Conservation (phyloP, 2,888 invertebrate species). For the Teleogryllus oceanicus region DNA sequence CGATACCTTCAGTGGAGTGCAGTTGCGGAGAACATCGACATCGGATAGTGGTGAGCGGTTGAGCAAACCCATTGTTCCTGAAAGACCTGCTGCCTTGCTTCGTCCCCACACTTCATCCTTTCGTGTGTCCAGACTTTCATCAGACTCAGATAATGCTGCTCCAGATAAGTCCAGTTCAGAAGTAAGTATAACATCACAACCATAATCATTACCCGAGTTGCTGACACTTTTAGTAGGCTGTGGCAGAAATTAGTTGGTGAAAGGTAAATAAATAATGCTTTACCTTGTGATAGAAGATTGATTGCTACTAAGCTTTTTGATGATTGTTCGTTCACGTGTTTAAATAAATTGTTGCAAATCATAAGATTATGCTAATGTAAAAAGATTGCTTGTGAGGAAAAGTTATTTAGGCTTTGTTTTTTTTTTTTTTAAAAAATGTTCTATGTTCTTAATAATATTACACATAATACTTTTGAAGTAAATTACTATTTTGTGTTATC, state of each 20-base stretch:
- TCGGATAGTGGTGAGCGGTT: slow-evolving; percentile 43
- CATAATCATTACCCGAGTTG: not conserved
- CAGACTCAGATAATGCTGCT: slow-evolving; percentile 25
- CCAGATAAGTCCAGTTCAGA: slow-evolving; percentile 28
- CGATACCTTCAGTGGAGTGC: slow-evolving; percentile 46
- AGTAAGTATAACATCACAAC: slow-evolving; percentile 23
- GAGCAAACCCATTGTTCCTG: slow-evolving; percentile 76
- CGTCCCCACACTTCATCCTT: slow-evolving; percentile 47
- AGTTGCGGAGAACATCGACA: slow-evolving; percentile 43
- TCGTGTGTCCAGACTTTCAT: slow-evolving; percentile 30
- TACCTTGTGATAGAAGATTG: no score
- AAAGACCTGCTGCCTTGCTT: slow-evolving; percentile 68
- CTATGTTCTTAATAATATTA: no score
- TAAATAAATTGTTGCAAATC: no score
- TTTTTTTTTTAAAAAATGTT: no score
- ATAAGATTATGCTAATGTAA: no score
- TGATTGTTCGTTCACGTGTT: no score
- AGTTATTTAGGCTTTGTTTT: no score
- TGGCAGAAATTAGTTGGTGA: slow-evolving; percentile 4
- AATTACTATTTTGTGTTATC: no score
- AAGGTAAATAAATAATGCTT: not conserved
- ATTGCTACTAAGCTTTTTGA: no score
- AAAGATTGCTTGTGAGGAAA: no score
- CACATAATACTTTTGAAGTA: no score
- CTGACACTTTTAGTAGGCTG: not conserved